phyloP scores from a whole-genome alignment of 2,113 vertebrate genomes.

The Ivindomyrus marchei region DNA sequence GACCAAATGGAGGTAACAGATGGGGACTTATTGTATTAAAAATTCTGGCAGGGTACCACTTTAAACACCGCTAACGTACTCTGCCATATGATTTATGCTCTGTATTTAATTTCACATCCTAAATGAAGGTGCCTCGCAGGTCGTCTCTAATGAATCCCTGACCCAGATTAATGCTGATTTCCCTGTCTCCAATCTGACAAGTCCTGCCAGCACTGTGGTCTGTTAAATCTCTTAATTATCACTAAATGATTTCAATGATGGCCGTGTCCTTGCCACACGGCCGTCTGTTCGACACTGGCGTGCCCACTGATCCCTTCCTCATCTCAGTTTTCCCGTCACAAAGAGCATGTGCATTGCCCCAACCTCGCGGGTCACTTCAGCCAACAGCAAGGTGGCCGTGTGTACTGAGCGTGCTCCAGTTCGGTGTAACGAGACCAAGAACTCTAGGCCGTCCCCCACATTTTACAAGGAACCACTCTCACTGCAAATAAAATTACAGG shows the following conservation, averaged over 20 bases:
- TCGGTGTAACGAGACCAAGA: neutral
- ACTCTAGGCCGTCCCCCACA: neutral
- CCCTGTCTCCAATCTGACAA: neutral
- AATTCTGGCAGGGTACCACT: neutral
- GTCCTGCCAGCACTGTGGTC: neutral
- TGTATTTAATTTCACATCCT: neutral
- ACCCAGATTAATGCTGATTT: constrained; percentile 1
- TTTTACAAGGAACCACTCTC: neutral
- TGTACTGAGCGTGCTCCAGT: neutral
- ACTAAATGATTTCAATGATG: neutral
- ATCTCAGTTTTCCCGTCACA: neutral
- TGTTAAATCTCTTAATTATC: neutral
- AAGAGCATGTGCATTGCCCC: neutral
- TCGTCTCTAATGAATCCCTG: neutral
- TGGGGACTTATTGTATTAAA: neutral
- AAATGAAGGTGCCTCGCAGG: neutral
- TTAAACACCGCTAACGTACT: neutral
- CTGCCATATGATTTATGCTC: neutral
- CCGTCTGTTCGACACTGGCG: neutral
- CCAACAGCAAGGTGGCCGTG: neutral
- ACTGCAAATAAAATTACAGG: neutral
- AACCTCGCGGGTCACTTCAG: neutral
- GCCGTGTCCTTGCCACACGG: neutral
- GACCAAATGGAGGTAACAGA: constrained; percentile 1
- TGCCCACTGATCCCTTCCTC: neutral